phyloP scores from a whole-genome alignment of 2,797 vertebrate genomes.

The Schizothorax lantsangensis region DNA sequence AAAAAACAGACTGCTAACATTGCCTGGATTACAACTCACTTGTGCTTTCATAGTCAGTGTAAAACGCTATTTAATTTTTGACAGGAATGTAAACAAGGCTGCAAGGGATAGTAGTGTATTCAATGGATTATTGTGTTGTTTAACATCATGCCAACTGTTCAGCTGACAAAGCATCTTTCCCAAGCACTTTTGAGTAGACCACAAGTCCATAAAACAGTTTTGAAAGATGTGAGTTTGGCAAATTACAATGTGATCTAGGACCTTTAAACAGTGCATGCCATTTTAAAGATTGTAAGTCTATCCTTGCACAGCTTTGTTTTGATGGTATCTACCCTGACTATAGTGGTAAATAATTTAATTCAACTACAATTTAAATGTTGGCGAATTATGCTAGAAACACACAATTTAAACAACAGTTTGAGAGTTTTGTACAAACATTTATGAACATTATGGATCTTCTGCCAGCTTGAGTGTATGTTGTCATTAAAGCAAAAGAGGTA shows the following conservation, averaged over 20 bases:
- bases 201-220: not conserved
- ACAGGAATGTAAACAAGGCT: not conserved
- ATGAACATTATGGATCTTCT: not conserved
- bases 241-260: not conserved
- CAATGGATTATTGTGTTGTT: not conserved
- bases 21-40: not conserved
- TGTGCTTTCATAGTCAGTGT: not conserved
- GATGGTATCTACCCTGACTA: too few relatives aligned
- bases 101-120: not conserved
- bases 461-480: not conserved
- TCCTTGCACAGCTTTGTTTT: too few relatives aligned
- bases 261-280: not conserved
- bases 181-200: not conserved
- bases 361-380: not conserved
- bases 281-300: too few relatives aligned
- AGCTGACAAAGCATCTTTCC: not conserved
- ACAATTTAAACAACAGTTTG: not conserved
- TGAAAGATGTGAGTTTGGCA: not conserved
- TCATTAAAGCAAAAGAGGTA: not conserved
- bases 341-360: too few relatives aligned
- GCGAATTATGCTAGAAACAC: not conserved
- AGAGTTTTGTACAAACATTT: not conserved
- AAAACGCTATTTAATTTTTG: not conserved
- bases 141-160: not conserved
- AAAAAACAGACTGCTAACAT: slow-evolving; percentile 3